Evolutionary conservation across 2,888 invertebrate genomes (phyloP).

Genomic region (Adela reaumurella): DNA sequence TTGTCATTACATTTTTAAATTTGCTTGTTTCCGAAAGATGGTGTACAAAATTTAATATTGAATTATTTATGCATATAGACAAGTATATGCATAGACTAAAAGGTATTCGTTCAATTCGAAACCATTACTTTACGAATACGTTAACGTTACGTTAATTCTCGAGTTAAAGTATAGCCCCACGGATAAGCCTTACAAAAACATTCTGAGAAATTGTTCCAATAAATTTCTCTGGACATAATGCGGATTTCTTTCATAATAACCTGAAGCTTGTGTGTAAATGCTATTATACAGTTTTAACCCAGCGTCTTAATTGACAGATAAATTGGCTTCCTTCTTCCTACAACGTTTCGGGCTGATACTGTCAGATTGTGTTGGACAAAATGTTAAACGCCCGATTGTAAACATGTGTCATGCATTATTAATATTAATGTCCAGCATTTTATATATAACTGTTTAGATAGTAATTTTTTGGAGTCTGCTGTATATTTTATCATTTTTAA

Average conservation of each 20-base stretch:
- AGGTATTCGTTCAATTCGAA: no score
- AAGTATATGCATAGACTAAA: no score
- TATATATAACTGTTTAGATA: no score
- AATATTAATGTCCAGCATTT: not conserved
- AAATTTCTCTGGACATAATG: not conserved
- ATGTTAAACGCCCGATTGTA: not conserved
- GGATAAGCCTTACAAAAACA: not conserved
- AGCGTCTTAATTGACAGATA: not conserved
- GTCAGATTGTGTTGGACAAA: not conserved
- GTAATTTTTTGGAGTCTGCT: no score
- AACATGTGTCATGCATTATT: not conserved
- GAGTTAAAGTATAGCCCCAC: not conserved
- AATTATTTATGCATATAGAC: no score
- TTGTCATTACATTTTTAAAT: no score
- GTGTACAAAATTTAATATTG: no score
- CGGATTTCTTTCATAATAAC: not conserved
- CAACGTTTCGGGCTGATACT: not conserved
- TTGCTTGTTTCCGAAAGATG: no score
- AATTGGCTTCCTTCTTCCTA: not conserved
- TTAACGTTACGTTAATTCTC: no score
- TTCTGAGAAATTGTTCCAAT: not conserved
- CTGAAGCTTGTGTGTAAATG: not conserved
- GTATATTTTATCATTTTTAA: no score
- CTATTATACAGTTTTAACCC: not conserved
- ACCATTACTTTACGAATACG: no score